Evolutionary conservation across 2,797 vertebrate genomes (phyloP), one percentile per base, ranked within the genome.

Genomic region (Chelonia mydas): DNA sequence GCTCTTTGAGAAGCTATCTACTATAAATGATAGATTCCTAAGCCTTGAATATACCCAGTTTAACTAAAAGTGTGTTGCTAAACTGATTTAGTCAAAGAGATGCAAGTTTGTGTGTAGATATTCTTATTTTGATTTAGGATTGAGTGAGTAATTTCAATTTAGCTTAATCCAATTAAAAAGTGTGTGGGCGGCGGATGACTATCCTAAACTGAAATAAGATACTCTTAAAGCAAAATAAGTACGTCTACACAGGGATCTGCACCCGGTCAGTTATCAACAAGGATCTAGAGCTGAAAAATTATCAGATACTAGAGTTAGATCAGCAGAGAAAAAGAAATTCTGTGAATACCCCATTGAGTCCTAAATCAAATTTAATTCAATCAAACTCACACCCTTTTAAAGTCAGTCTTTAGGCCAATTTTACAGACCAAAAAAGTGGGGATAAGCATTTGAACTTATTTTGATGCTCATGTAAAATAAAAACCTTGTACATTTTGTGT

Each of bases 11-110:
- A 93, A 81, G 74, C 59, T 90, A 47, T 95, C 7, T 65, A 96
- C 96, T 95, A 81, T 72, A 96, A 97, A 74, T 87, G 94, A 94
- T 81, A 80, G 61, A 94, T 96, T 95, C 86, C 89, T 45, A 86
- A 80, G 4, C 2, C 45, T 1, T 3, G 50, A 77, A 3, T 41
- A 15, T 19, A 83, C 2, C 49, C 4, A 61, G 1, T 3, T 31
- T 61, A 7, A 55, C 21, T 9, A 83, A 91, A 76, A 54, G 28
- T n/a, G 80, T 90, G 7, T 0, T 81, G 87, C 45, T 86, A 47
- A 10, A 55, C 23, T 11, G 1, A 33, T 10, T 45, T 15, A 49
- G 16, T 83, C 15, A 3, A n/a, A 55, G 80, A 37, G 0, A 59
- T 72, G 68, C n/a, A 72, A 72, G 21, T 89, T 82, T 49, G 5